These are phyloP conservation scores for Fabriciana adippe DNA, from an alignment of 2,888 invertebrate genomes.

Conservation along the genomic window DNA sequence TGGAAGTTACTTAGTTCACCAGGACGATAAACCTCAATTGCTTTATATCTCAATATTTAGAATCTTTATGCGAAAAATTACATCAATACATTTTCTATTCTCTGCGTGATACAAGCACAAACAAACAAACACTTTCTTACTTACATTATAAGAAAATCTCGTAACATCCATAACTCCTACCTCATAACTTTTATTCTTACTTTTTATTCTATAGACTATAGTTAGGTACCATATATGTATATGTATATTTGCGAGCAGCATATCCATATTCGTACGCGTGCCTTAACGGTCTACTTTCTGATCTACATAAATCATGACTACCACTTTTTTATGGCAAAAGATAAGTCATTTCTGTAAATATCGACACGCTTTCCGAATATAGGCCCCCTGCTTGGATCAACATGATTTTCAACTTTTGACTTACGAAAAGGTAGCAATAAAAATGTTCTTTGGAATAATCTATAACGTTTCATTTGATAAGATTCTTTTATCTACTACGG, in stretches of 20 bases:
- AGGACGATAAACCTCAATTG: too few species aligned
- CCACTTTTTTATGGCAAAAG: conserved; percentile 23
- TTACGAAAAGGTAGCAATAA: neutral
- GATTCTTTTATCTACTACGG: too few species aligned
- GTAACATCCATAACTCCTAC: too few species aligned
- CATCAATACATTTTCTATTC: too few species aligned
- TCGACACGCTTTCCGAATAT: conserved; percentile 14
- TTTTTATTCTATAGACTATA: neutral
- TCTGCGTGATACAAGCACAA: too few species aligned
- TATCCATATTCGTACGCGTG: conserved; percentile 2
- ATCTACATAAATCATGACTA: conserved; percentile 27
- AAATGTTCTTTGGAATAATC: neutral
- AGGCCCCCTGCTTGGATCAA: conserved; percentile 8
- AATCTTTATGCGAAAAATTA: too few species aligned
- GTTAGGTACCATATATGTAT: neutral
- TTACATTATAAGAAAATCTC: too few species aligned
- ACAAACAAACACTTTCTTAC: too few species aligned
- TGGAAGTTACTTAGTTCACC: too few species aligned
- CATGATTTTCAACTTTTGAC: conserved; percentile 10
- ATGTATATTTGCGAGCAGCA: neutral
- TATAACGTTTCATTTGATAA: neutral
- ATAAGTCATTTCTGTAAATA: conserved; percentile 24
- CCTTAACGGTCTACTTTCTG: conserved; percentile 26
- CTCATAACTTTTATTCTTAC: too few species aligned
- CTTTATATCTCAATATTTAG: too few species aligned